These are phyloP conservation scores for Lindbergichthys nudifrons DNA, from an alignment of 2,797 vertebrate species.

Conservation along the genomic window DNA sequence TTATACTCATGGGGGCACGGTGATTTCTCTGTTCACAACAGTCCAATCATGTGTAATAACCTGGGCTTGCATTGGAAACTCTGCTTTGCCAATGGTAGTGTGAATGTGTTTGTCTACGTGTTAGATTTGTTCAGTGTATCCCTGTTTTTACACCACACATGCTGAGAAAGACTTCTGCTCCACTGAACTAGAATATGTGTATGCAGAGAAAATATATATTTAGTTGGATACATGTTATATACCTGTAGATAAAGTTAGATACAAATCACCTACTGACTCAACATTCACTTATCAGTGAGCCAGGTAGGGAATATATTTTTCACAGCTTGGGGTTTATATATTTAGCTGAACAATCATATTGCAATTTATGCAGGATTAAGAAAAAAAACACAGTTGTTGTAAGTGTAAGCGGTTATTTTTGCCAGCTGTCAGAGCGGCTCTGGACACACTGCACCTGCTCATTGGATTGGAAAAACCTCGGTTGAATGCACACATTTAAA, in stretches of 20 bases:
- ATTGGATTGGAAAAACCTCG: constrained; percentile 32
- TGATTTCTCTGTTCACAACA: constrained; percentile 2
- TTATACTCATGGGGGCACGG: neutral
- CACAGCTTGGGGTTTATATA: constrained; percentile 8
- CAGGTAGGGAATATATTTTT: constrained; percentile 4
- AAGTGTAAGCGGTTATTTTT: constrained; percentile 29
- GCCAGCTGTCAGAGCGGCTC: constrained; percentile 32
- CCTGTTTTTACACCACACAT: neutral
- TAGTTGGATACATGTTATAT: neutral
- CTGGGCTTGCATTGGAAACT: neutral
- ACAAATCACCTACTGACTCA: neutral
- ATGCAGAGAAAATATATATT: neutral
- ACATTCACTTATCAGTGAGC: neutral
- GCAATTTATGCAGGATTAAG: constrained; percentile 10
- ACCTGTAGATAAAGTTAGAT: neutral
- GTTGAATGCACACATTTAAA: constrained; percentile 36
- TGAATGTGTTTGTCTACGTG: neutral
- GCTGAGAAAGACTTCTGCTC: neutral
- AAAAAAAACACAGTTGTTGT: constrained; percentile 23
- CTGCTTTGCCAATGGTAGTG: neutral
- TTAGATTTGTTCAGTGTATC: neutral
- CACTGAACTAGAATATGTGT: neutral
- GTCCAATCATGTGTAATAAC: neutral
- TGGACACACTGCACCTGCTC: constrained; percentile 40
- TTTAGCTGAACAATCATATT: constrained; percentile 20